Evolutionary conservation across 2,113 vertebrate species (phyloP), one percentile per base, ranked within the genome.

Genomic region (Ranitomeya variabilis): DNA sequence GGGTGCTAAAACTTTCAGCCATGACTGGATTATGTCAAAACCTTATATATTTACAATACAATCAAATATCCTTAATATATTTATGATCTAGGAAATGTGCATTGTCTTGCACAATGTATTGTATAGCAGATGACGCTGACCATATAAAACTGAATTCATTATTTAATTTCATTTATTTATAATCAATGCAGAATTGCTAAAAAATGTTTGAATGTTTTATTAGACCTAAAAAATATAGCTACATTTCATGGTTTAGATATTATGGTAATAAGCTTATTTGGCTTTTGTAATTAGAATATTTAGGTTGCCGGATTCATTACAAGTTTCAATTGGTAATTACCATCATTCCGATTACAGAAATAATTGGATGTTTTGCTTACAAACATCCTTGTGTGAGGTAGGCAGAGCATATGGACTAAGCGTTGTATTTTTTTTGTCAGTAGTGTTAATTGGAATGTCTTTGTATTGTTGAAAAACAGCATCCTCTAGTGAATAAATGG

Each of bases 291-390:
- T 71, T 84, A 84, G 45, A 23, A 84, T 84, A 84, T 66, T 71
- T 84, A 71, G n/a, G 26, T 51, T 55, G n/a, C 51, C 26, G 64
- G n/a, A 71, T 82, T 71, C 66, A 71, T 84, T 84, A 71, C 71
- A 84, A 84, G 21, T 55, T 55, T 54, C 54, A 55, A 71, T 84
- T 84, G 66, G 21, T 51, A 54, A 84, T 84, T 71, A 54, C n/a
- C 15, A 71, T 54, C 64, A 71, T 84, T 69, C 7, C 2, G 15
- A 84, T 84, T 71, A 71, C 11, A 71, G 16, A 84, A 84, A 84
- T 84, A 73, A 85, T 85, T 57, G 52, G 54, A 55, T 59, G 52
- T 37, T 85, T 85, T 74, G 51, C 83, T 74, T 85, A 57, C 66
- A 85, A 73, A 69, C 81, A 67, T 81, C 26, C 16, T 62, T 81